phyloP scores from a whole-genome alignment of 2,888 invertebrate genomes.

The Nebria brevicollis region DNA sequence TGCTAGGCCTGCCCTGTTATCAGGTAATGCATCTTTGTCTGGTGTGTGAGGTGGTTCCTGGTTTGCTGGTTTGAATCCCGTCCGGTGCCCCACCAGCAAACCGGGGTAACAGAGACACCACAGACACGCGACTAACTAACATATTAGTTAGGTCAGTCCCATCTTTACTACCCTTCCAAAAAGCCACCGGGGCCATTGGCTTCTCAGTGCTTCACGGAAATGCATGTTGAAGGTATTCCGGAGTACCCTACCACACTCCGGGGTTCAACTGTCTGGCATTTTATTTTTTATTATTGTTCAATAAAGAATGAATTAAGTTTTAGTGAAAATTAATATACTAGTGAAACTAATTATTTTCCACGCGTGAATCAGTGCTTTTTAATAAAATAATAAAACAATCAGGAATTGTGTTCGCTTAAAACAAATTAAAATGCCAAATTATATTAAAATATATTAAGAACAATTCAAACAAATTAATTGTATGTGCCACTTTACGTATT shows the following conservation, averaged over 20 bases:
- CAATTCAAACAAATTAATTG: too few relatives aligned
- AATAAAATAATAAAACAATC: too few relatives aligned
- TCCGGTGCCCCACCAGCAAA: slow-evolving; percentile 10
- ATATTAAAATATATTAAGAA: too few relatives aligned
- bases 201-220: not conserved
- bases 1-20: slow-evolving; percentile 50
- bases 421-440: too few relatives aligned
- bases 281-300: too few relatives aligned
- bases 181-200: not conserved
- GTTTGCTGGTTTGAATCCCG: slow-evolving; percentile 33
- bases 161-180: slow-evolving; percentile 20
- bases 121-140: slow-evolving; percentile 58
- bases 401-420: too few relatives aligned
- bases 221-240: not conserved
- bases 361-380: too few relatives aligned
- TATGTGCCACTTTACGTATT: too few relatives aligned
- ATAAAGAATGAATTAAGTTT: too few relatives aligned
- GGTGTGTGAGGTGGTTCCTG: slow-evolving; percentile 34
- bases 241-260: not conserved
- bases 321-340: too few relatives aligned
- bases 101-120: slow-evolving; percentile 14
- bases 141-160: slow-evolving; percentile 58
- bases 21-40: slow-evolving; percentile 48
- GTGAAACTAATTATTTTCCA: too few relatives aligned
- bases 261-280: too few relatives aligned